Percentiles rank a stretch among this genome's conserved stretches.
These are phyloP conservation scores for Turritopsis dohrnii DNA, from an alignment of 30 jellyfish, hydroid and myxozoan genomes.

Conservation along the genomic window DNA sequence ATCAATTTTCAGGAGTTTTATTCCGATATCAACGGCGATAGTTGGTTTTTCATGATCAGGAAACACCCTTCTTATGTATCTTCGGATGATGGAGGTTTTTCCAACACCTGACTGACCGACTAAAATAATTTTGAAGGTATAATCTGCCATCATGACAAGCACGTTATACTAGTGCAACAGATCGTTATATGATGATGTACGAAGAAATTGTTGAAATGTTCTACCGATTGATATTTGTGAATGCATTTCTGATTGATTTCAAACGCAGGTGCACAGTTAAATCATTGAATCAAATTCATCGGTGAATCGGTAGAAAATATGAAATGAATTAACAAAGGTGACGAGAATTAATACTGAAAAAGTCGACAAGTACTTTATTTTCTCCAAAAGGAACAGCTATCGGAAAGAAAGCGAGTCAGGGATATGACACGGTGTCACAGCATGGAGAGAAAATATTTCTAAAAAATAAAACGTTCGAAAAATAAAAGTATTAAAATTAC, in stretches of 20 bases:
- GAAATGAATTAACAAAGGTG: not conserved
- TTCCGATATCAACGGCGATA: conserved; percentile 75
- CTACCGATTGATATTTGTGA: not conserved
- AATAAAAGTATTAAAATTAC: no score
- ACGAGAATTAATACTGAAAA: no score
- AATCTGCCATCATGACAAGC: conserved; percentile 26
- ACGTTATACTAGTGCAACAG: not conserved
- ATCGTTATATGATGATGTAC: not conserved
- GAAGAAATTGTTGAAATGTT: no score
- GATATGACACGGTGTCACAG: no score
- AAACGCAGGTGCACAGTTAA: not conserved
- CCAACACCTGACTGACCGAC: conserved; percentile 94
- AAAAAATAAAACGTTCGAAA: no score
- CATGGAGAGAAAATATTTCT: no score
- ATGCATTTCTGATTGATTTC: not conserved
- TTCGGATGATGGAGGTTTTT: conserved; percentile 71
- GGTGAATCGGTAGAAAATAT: not conserved
- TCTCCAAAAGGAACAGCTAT: no score
- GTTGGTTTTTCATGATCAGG: conserved; percentile 83
- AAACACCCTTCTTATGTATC: conserved; percentile 58
- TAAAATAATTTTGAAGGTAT: conserved; percentile 60
- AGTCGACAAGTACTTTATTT: no score
- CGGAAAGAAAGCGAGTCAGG: no score
- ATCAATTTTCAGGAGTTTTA: conserved; percentile 48
- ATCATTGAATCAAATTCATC: not conserved